Percentiles rank a stretch among this genome's conserved stretches.
These are phyloP conservation scores for Dipus sagitta DNA, from an alignment of 2,797 vertebrate genomes.

Conservation along the genomic window DNA sequence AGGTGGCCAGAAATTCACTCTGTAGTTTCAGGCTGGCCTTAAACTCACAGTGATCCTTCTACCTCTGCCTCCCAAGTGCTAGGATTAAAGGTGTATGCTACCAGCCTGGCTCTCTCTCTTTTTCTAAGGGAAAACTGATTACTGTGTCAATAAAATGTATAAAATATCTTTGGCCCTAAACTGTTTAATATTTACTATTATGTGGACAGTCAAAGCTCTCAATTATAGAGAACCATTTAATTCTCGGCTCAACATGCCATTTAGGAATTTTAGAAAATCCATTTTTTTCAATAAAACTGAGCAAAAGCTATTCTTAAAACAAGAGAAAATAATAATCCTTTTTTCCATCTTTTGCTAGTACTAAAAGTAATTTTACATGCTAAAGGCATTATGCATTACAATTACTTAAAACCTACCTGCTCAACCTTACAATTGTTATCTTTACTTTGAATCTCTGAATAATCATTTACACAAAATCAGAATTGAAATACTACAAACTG, in stretches of 20 bases:
- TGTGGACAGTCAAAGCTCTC: neutral
- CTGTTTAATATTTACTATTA: constrained; percentile 35
- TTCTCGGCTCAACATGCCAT: neutral
- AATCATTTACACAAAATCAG: constrained; percentile 33
- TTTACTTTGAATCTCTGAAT: neutral
- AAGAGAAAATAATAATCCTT: neutral
- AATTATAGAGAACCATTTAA: constrained; percentile 51
- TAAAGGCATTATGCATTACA: constrained; percentile 1
- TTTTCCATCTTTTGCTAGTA: neutral
- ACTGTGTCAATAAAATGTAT: constrained; percentile 6
- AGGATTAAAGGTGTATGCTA: no score
- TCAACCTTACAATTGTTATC: neutral
- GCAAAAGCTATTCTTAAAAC: constrained; percentile 9
- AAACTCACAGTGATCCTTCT: no score
- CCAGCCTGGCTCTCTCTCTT: no score
- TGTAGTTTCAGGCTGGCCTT: no score
- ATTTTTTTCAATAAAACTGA: constrained; percentile 20
- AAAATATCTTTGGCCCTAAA: constrained; percentile 13
- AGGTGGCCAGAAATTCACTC: no score
- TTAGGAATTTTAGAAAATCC: neutral
- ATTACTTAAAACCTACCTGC: constrained; percentile 35
- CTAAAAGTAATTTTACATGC: neutral
- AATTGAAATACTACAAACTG: constrained; percentile 44
- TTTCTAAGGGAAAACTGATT: neutral
- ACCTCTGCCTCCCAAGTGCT: no score